Percentiles rank a stretch among this genome's conserved stretches.
Evolutionary conservation across 2,113 vertebrate species (phyloP).

Genomic region (Pristiophorus japonicus): DNA sequence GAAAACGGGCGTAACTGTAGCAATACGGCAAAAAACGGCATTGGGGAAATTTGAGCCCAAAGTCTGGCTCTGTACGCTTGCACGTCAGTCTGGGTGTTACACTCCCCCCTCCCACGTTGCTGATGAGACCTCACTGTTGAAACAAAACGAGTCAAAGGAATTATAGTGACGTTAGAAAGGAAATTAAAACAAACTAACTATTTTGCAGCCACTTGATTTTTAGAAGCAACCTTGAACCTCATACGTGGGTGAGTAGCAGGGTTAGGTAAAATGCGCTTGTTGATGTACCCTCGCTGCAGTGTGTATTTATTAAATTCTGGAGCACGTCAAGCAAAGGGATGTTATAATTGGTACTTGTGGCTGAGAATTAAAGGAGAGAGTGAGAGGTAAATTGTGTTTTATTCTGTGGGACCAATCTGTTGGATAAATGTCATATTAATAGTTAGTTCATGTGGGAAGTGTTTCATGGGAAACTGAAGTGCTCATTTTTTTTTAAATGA

Average conservation of each 20-base stretch:
- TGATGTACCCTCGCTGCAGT: background rate
- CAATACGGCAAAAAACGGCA: too few relatives aligned
- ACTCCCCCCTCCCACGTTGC: background rate
- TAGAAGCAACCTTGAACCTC: background rate
- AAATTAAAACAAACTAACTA: background rate
- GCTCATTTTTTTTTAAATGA: too few relatives aligned
- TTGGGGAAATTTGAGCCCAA: too few relatives aligned
- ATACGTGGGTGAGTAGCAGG: background rate
- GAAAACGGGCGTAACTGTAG: too few relatives aligned
- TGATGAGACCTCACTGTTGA: background rate
- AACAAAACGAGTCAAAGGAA: background rate
- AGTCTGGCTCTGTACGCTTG: background rate
- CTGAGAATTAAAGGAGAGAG: background rate
- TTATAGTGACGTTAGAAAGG: background rate
- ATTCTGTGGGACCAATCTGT: background rate
- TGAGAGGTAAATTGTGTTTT: background rate
- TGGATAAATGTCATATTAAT: background rate
- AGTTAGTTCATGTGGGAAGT: background rate
- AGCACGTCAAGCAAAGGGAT: background rate
- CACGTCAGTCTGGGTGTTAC: background rate
- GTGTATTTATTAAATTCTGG: background rate
- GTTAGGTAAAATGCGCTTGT: background rate
- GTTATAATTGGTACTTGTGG: background rate
- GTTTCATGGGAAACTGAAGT: background rate
- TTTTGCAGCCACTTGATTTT: background rate